Percentiles rank a stretch among this genome's conserved stretches.
phyloP scores from a whole-genome alignment of 2,113 vertebrate species.

The Galemys pyrenaicus region DNA sequence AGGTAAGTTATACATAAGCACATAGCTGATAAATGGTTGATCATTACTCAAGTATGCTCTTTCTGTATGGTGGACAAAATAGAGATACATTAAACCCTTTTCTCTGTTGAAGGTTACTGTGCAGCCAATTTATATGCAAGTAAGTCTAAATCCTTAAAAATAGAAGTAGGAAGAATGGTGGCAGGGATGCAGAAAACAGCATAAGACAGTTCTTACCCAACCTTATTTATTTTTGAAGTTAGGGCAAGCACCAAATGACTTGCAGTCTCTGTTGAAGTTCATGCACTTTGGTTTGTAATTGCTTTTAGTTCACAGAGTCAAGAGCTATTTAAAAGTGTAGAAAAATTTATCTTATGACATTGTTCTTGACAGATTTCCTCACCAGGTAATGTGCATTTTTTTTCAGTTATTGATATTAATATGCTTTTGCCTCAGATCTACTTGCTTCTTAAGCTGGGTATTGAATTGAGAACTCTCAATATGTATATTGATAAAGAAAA shows the following conservation, averaged over 20 bases:
- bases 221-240: not conserved
- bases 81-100: not conserved
- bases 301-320: not conserved
- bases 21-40: not conserved
- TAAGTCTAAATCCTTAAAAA: not conserved
- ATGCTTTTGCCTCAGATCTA: not conserved
- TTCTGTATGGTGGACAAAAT: not conserved
- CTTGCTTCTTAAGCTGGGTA: not conserved
- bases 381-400: not conserved
- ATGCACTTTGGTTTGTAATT: not conserved
- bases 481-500: not conserved
- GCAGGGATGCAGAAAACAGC: not conserved
- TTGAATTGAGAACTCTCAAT: slow-evolving; percentile 3
- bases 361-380: not conserved
- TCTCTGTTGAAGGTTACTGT: not conserved
- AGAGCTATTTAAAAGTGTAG: not conserved
- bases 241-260: not conserved
- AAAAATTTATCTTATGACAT: not conserved
- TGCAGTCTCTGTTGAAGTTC: not conserved
- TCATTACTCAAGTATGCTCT: not conserved
- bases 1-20: not conserved
- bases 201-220: not conserved
- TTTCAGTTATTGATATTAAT: not conserved
- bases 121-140: not conserved
- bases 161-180: not conserved